Base-by-base conservation (phyloP, 2,888 invertebrate species). In the Meteorus cinctellus region DNA sequence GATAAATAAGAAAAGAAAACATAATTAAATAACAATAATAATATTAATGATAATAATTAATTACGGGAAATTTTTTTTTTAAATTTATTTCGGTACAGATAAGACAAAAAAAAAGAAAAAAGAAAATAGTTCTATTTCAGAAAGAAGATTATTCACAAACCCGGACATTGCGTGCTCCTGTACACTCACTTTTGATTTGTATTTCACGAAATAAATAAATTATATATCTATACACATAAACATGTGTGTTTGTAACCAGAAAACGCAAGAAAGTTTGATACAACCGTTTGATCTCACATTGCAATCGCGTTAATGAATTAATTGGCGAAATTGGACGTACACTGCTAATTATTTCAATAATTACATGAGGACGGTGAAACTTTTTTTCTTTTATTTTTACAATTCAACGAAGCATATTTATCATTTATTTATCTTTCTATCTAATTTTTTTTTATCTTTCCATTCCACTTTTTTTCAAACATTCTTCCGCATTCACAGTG, bases 131-230 rank as follows among this genome's bases (percentile, higher is more conserved):
- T 45, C 12, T 45, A 45, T 24, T 45, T 8, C 24, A 65, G 36
- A 16, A 66, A 14, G 41, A 45, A 66, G 14, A 41, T 41, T 75
- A 63, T 65, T 65, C 55, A 34, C 63, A n/a, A 24, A 65, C 65
- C 69, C 75, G 75, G 75, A 75, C 70, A 70, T 75, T 75, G 75
- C 75, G 70, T 75, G 75, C 41, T 65, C 24, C 63, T 63, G 10
- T 55, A 19, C 55, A 59, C 55, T 8, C 55, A 19, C 55, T 55
- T 19, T 4, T 55, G 19, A 55, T 55, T 55, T 55, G 55, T 55
- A 24, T 55, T 55, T 55, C 19, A 8, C 19, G 55, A 55, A 55
- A 51, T 70, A 65, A 63, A 59, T 51, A 65, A 45, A 45, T n/a
- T 59, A n/a, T 60, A n/a, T 66, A 34, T 45, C 6, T 60, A 29